phyloP scores from a whole-genome alignment of 2,888 invertebrate species.

The Drosophila kanekoi region DNA sequence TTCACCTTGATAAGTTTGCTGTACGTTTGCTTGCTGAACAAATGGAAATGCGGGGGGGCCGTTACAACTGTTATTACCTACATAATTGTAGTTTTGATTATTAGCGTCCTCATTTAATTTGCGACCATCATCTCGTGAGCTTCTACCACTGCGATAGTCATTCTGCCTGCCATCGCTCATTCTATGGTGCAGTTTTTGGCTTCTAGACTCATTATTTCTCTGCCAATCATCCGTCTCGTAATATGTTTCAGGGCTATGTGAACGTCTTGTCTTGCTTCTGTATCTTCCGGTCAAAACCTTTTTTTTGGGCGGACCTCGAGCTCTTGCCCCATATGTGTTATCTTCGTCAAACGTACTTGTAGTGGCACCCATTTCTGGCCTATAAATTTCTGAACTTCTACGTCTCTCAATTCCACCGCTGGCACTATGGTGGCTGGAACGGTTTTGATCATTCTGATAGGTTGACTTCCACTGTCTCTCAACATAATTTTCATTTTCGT shows the following conservation, averaged over 20 bases:
- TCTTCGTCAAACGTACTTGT: not conserved
- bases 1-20: not conserved
- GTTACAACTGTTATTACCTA: no score
- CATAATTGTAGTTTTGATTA: not conserved
- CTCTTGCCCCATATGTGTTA: not conserved
- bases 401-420: not conserved
- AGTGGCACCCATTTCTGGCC: not conserved
- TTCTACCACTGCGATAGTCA: not conserved
- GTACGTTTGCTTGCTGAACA: no score
- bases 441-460: not conserved
- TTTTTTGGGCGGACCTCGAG: not conserved
- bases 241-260: no score
- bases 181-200: not conserved
- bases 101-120: not conserved
- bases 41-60: no score
- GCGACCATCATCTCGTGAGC: not conserved
- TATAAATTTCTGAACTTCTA: not conserved
- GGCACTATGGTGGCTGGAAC: not conserved
- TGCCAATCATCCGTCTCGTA: not conserved
- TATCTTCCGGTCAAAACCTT: conserved; percentile 26
- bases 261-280: not conserved
- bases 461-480: not conserved
- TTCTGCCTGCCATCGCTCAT: not conserved
- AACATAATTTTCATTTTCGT: not conserved
- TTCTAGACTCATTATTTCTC: not conserved